These are phyloP conservation scores for Acyrthosiphon pisum DNA, from an alignment of 1,140 invertebrate species.

Conservation along the genomic window DNA sequence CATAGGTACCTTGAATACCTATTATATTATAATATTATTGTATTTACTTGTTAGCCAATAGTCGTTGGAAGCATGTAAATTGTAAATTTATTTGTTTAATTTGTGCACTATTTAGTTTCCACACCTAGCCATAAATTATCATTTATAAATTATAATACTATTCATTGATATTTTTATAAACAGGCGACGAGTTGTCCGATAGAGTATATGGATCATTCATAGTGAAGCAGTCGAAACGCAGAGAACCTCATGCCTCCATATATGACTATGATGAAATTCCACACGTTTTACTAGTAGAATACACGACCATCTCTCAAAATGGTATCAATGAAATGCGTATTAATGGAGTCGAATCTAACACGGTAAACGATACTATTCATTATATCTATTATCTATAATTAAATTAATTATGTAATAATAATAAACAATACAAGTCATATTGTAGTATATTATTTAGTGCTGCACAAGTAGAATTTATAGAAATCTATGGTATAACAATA, in stretches of 20 bases:
- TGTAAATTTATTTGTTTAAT: background rate
- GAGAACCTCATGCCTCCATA: constrained; percentile 71
- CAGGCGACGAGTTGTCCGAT: constrained; percentile 75
- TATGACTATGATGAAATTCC: constrained; percentile 84
- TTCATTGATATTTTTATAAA: background rate
- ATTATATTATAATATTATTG: background rate
- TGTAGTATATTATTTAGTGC: background rate
- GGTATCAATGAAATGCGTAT: constrained; percentile 65
- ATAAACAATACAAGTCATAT: background rate
- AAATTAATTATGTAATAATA: background rate
- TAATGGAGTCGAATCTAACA: constrained; percentile 67
- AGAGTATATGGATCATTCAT: constrained; percentile 82
- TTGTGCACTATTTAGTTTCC: background rate
- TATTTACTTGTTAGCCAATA: background rate
- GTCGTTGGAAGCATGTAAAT: background rate
- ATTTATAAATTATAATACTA: background rate
- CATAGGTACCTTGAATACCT: no score
- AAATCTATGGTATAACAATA: no score
- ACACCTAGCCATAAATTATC: background rate
- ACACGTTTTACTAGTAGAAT: constrained; percentile 66
- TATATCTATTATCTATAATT: background rate
- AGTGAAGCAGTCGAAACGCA: constrained; percentile 74
- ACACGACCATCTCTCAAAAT: constrained; percentile 62
- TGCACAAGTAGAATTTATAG: background rate
- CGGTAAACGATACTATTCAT: constrained; percentile 37